phyloP scores from a whole-genome alignment of 2,113 vertebrate species.

The Cavia porcellus region DNA sequence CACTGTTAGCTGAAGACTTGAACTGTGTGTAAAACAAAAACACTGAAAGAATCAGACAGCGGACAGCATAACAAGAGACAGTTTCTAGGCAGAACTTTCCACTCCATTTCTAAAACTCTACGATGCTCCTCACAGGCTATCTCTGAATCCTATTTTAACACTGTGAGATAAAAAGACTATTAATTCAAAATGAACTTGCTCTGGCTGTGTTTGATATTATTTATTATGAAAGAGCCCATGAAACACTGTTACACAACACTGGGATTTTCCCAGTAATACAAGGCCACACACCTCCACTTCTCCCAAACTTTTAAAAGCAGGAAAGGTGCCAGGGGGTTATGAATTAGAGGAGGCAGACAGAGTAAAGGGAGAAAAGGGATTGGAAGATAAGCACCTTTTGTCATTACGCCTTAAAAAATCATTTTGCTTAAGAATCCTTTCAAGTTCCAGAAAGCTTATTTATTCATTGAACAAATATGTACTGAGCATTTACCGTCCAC shows the following conservation, averaged over 20 bases:
- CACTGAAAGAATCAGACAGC: not conserved
- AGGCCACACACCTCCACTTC: not conserved
- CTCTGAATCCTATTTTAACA: not conserved
- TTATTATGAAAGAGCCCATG: conserved; percentile 2
- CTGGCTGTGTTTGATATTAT: not conserved
- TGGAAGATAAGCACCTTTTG: conserved; percentile 23
- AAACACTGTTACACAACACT: not conserved
- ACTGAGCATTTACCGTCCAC: not conserved
- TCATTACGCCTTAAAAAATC: conserved; percentile 9
- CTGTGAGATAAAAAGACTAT: not conserved
- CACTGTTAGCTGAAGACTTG: not conserved
- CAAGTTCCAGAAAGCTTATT: conserved; percentile 31
- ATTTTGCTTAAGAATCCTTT: conserved; percentile 6
- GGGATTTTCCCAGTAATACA: not conserved
- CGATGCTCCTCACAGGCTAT: not conserved
- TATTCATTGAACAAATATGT: not conserved
- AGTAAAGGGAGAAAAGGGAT: not conserved
- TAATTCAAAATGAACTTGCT: conserved; percentile 41
- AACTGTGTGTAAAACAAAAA: conserved; percentile 10
- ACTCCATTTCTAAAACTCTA: conserved; percentile 23
- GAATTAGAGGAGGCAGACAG: not conserved
- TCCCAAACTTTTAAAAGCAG: conserved; percentile 6
- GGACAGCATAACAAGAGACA: not conserved
- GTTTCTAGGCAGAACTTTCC: not conserved
- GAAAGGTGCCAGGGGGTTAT: not conserved